Base-by-base conservation (phyloP, 2,888 invertebrate species). In the Caenorhabditis japonica region DNA sequence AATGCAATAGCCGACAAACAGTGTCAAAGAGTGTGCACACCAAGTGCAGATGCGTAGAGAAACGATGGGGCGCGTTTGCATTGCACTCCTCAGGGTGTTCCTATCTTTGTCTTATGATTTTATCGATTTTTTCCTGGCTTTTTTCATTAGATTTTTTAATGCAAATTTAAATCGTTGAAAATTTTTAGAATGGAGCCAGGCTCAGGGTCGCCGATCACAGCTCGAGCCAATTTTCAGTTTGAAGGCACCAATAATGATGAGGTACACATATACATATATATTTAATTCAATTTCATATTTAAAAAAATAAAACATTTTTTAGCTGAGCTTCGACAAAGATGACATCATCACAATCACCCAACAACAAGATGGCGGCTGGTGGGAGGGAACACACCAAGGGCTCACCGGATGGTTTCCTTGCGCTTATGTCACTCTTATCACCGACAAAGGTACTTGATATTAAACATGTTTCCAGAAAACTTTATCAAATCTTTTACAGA, bases 201-300 rank as follows among this genome's bases (percentile, higher is more conserved):
- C 1, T 58, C 71, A 7, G 62, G 52, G 25, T 62, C 71, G 4
- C 71, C 71, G 13, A 3, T 62, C 0, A 44, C 38, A 12, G 71
- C 62, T 12, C 52, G 64, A 13, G 72, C 64, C 72, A 91, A 95
- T 84, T 95, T 93, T 90, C 92, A 93, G 70, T 97, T 96, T 89
- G 94, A 93, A 90, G 96, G 95, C 79, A 93, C 93, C 88, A 97
- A 97, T 88, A 97, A 97, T 90, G 97, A 97, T 90, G 97, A 97
- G 91, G 93, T 93, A 89, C 87, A 89, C 84, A 4, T 60, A 19
- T 46, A 15, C n/a, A 23, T 33, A 30, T 5, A 30, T 30, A 7
- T 30, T 30, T 7, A 30, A 10, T 7, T 30, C 5, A 30, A 30
- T 30, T 5, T 30, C 7, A 10, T 30, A 30, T 10, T 7, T 5